Evolutionary conservation across 2,113 vertebrate species (phyloP), one percentile per base, ranked within the genome.

Genomic region (Phalacrocorax carbo): DNA sequence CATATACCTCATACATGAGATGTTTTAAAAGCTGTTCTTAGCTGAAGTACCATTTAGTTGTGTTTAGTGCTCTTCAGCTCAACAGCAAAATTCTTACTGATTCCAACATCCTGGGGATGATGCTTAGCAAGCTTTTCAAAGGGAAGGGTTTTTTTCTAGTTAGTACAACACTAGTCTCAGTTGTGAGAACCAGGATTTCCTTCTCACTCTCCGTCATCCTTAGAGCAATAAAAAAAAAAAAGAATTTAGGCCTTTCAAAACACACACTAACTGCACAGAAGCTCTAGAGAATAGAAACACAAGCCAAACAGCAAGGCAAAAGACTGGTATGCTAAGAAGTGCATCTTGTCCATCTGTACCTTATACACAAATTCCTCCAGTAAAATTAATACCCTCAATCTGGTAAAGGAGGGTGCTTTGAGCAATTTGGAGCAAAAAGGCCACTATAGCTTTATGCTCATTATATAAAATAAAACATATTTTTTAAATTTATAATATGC

Each of bases 381-480:
- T 95, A 95, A 91, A 95, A 90, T 85, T 75, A 95, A 95, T 94
- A 76, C 58, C 38, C 51, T 88, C 57, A 87, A 91, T 80, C 84
- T 90, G 87, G 87, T 66, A 73, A 75, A 82, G 79, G 36, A 83
- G 32, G 40, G 62, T 89, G 75, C 82, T 94, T 84, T 78, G 79
- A 94, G 82, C 73, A 87, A 91, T 92, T 91, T 83, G 91, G 90
- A 96, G 94, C 70, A 92, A 92, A 82, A 94, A 90, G 66, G 19
- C 85, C 88, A 87, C 89, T 96, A 95, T 52, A 69, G 73, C 68
- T 91, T 95, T 94, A 95, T 96, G 88, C 40, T 95, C 70, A 94
- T 96, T 97, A 96, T 92, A 87, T 72, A 84, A 91, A 96, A 94
- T 84, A 95, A 86, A 96, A 60, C 69, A 88, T 86, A 77, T 61